Base-by-base conservation (phyloP, 2,888 invertebrate genomes). In the Agonopterix subpropinquella region DNA sequence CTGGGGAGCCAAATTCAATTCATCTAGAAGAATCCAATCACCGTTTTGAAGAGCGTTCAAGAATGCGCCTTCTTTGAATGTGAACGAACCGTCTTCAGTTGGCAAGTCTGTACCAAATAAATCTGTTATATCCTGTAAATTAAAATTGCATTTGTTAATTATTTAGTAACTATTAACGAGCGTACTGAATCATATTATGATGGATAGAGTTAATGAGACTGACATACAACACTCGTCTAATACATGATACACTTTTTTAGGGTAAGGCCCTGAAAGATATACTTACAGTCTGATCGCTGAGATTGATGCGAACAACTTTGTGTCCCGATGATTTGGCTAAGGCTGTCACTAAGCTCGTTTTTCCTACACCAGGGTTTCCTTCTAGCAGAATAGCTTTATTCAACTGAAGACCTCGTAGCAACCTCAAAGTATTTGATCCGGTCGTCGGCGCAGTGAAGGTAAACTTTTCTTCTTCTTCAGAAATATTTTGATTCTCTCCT, bases 31-130 rank as follows among this genome's bases (percentile, higher is more conserved):
- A 61, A 99, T 95, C 99, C 99, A 99, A 62, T 97, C 92, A 9
- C 97, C 96, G 46, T 94, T 91, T 83, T 96, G 96, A 15, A 99
- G 89, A 0, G 99, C 99, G 51, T 93, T 94, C 41, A 99, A 84
- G 53, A 99, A 92, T 0, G 98, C 98, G 0, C 99, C 99, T 84
- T 99, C 98, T 65, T 95, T 92, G 96, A 99, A 99, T 2, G 93
- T 92, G 87, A 99, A 99, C 60, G 95, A 92, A 0, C 98, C 98
- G 49, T 96, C 96, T 84, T 98, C 97, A 0, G 96, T 92, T 0
- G 99, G 99, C 44, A 99, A 87, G 88, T 99, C 99, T 2, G 98
- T 96, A 18, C 99, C 99, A 79, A 99, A 99, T 43, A 99, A 89
- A 86, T 99, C 99, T 9, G 96, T 95, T 47, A 99, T 92, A 80